Conservation (phyloP, 2,888 invertebrate genomes). For the Eubasilissa splendida region DNA sequence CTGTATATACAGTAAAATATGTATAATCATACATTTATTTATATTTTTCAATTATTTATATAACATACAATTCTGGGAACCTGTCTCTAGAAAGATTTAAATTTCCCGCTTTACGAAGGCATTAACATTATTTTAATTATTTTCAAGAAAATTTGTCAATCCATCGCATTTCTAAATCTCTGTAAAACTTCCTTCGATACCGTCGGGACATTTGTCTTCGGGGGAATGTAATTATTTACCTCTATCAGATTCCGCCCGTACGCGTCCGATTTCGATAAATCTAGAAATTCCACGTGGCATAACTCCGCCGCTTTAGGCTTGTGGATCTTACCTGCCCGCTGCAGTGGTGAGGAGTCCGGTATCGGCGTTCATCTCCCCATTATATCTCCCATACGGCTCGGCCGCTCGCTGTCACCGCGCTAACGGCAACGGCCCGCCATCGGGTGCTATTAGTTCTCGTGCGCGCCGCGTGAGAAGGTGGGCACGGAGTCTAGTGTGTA, state of each 20-base stretch:
- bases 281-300: conserved; percentile 40
- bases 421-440: conserved; percentile 2
- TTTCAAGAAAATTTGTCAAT: background rate
- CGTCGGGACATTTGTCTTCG: conserved; percentile 11
- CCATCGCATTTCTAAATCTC: conserved; percentile 1
- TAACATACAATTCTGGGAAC: too few species aligned
- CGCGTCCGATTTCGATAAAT: conserved; percentile 24
- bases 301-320: conserved; percentile 10
- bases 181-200: conserved; percentile 24
- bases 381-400: conserved; percentile 5
- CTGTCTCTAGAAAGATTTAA: too few species aligned
- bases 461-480: background rate
- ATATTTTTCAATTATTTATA: too few species aligned
- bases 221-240: conserved; percentile 43
- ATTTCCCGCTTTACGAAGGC: background rate
- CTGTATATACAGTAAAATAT: too few species aligned
- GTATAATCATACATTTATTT: too few species aligned
- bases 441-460: conserved; percentile 17
- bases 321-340: background rate
- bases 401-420: conserved; percentile 13
- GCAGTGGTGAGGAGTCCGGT: background rate
- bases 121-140: conserved; percentile 1
- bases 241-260: conserved; percentile 30
- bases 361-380: conserved; percentile 28
- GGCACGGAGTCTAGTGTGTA: background rate